Evolutionary conservation across 2,113 vertebrate species (phyloP).

Genomic region (Stigmatopora argus): DNA sequence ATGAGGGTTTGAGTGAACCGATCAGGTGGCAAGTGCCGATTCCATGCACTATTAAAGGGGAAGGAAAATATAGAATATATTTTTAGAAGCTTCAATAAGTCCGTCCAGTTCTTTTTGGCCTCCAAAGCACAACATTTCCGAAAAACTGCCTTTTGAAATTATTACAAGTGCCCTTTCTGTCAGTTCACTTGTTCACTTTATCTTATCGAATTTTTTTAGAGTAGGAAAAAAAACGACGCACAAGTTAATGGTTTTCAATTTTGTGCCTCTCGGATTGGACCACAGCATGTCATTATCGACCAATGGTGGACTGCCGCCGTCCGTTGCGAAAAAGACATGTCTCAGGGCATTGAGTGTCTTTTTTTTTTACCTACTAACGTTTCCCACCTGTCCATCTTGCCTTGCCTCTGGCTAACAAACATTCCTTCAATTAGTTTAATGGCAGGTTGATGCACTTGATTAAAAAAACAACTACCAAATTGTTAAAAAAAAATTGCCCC

Average conservation of each 20-base stretch:
- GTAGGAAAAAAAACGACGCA: slow-evolving; percentile 17
- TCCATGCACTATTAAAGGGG: neutral
- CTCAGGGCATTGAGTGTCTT: slow-evolving; percentile 40
- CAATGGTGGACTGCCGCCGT: slow-evolving; percentile 24
- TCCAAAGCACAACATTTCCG: slow-evolving; percentile 30
- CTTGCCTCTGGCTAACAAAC: slow-evolving; percentile 58
- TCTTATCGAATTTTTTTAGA: slow-evolving; percentile 25
- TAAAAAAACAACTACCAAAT: slow-evolving; percentile 61
- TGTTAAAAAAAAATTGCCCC: slow-evolving; percentile 19
- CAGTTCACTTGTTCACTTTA: slow-evolving; percentile 48
- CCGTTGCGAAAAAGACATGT: slow-evolving; percentile 34
- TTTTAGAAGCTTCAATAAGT: neutral
- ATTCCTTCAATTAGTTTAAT: slow-evolving; percentile 67
- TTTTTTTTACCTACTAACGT: slow-evolving; percentile 50
- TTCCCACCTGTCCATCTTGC: slow-evolving; percentile 46
- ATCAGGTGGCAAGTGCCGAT: neutral
- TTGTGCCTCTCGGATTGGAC: slow-evolving; percentile 32
- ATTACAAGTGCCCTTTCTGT: slow-evolving; percentile 51
- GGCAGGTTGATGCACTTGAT: slow-evolving; percentile 55
- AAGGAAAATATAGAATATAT: neutral
- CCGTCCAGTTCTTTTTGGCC: neutral
- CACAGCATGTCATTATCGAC: slow-evolving; percentile 24
- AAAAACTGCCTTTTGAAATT: slow-evolving; percentile 34
- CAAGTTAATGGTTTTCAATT: slow-evolving; percentile 6
- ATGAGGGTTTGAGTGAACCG: too few relatives aligned